Base-by-base conservation (phyloP, 1,140 invertebrate species). In the Drosophila ogumai region DNA sequence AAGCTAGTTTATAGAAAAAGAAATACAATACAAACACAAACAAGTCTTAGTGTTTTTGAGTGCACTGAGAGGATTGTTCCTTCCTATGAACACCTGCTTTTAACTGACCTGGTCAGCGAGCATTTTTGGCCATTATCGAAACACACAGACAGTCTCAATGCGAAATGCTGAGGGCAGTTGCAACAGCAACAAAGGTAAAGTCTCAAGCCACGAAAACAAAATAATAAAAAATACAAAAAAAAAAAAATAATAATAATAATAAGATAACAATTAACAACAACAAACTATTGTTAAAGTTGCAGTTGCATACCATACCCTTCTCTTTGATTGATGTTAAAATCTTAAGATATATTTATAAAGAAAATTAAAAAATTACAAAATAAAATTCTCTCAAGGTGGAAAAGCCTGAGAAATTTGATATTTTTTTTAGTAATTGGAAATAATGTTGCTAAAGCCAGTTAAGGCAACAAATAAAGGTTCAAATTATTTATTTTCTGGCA, bases 91-190 rank as follows among this genome's bases (percentile, higher is more conserved):
- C 25, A 2, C n/a, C 38, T 31, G 9, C 15, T 25, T 56, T 54
- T 54, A 50, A 50, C 40, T 65, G 40, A 61, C 63, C 40, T 36
- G 32, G 19, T 50, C 34, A 49, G 17, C 15, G 19, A 50, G 46
- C 28, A 34, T 17, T 57, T 38, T 75, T 60, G 68, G 36, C 50
- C 66, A 72, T 64, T 76, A 75, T 61, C 60, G 38, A 67, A 71
- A 65, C 71, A 61, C 43, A 58, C 64, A 71, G 65, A 46, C 65
- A 34, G 32, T 41, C 34, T 25, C 77, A 47, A 69, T 63, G 52
- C 28, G 32, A 63, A 74, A 54, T 71, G 58, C 43, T 75, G 22
- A 56, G 58, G 49, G 41, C 43, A 41, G 34, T 52, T 19, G 28
- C 44, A 47, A 59, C 46, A 28, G 22, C 22, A 58, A 34, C 34